Percentiles rank a stretch among this genome's conserved stretches.
Evolutionary conservation across 2,797 vertebrate genomes (phyloP).

Genomic region (Ibycter americanus): DNA sequence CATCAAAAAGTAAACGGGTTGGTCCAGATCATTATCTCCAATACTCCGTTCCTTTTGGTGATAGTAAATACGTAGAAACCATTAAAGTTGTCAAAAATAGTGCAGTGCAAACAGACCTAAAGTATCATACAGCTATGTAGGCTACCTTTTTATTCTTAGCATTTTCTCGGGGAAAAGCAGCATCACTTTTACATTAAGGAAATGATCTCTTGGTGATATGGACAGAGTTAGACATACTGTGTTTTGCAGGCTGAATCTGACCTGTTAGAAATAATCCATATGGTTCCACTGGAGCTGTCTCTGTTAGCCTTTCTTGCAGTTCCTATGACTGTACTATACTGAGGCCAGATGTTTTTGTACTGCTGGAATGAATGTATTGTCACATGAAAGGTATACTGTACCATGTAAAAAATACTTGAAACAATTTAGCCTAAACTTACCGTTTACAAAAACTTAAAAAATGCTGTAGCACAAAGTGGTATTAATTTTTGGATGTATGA

Average conservation of each 20-base stretch:
- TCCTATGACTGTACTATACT: neutral
- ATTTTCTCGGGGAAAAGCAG: neutral
- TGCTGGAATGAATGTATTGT: neutral
- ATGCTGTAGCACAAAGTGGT: neutral
- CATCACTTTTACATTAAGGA: neutral
- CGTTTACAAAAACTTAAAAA: neutral
- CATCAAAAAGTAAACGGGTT: neutral
- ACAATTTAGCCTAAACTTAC: neutral
- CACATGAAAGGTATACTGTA: neutral
- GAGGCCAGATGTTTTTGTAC: neutral
- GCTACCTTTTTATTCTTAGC: neutral
- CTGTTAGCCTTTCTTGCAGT: neutral
- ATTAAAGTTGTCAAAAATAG: neutral
- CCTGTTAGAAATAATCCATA: neutral
- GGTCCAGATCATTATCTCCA: neutral
- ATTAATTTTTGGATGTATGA: neutral
- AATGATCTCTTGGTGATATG: neutral
- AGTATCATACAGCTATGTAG: neutral
- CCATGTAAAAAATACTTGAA: neutral
- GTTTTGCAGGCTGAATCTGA: neutral
- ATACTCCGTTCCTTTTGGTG: neutral
- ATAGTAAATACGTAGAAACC: neutral
- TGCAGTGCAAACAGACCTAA: neutral
- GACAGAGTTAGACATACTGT: neutral
- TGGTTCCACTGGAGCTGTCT: neutral